Evolutionary conservation across 2,113 vertebrate genomes (phyloP), one percentile per base, ranked within the genome.

Genomic region (Tenebrosternarchus preto): DNA sequence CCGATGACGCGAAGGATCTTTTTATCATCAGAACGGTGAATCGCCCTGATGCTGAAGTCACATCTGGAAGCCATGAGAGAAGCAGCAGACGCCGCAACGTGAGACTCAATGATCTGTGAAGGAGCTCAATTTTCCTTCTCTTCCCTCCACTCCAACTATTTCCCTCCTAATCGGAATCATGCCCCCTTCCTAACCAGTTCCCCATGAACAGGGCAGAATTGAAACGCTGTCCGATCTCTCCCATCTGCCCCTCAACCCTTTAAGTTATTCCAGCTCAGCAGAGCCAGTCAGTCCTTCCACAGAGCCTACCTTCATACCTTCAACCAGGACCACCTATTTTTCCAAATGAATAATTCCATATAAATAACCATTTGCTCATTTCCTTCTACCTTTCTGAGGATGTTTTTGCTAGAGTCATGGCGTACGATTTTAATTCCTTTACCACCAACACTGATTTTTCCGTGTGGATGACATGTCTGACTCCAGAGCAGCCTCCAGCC

Each of bases 51-150:
- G 12, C 43, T 50, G 43, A 50, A 50, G 43, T 15, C 43, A 50
- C 93, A 93, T 93, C 92, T 93, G 93, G 92, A 92, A 92, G 84
- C 88, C 88, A 91, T 92, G 92, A 92, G 91, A 87, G 85, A 86
- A 86, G 86, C 84, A 87, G 87, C 88, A 92, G 90, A 92, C 87
- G 89, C 83, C 89, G 68, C 55, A n/a, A 59, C 79, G 89, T 87
- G 88, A 92, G 86, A 91, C 90, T 89, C 91, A 94, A 92, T 93
- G 92, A 93, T 90, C 91, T 94, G 91, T 92, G 91, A 92, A 92
- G 90, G 90, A 90, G 92, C 85, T 86, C 88, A 84, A 91, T 92
- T 93, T 92, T 92, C 90, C 77, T 63, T 27, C 53, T 59, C 64
- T 29, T 56, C 64, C 72, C 78, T 67, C 20, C 63, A 46, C 73